Base-by-base conservation (phyloP, 2,888 invertebrate genomes). In the Aproaerema taeniolella region DNA sequence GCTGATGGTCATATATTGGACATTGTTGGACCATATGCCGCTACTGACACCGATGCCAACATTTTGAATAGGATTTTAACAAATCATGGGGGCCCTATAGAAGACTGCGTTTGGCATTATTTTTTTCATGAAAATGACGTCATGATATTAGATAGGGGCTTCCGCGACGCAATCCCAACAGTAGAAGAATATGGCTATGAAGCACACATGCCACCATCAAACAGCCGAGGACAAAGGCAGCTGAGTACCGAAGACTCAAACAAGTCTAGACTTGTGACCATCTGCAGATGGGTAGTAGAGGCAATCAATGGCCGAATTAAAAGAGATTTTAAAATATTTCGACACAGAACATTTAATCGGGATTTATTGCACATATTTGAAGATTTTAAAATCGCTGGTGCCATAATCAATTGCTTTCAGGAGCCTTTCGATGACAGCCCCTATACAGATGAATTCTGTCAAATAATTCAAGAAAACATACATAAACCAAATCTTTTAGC, bases 61-160 rank as follows among this genome's bases (percentile, higher is more conserved):
- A 47, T 49, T 12, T 38, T 49, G 32, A 13, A 7, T 20, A 4
- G 7, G 20, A 20, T 20, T 4, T 6, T 20, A 7, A 20, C 4
- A 4, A 7, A 20, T 20, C 7, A 6, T 4, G 7, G 5, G 4
- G n/a, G n/a, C n/a, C 20, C 20, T 7, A 20, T 20, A n/a, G n/a
- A n/a, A n/a, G n/a, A n/a, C n/a, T n/a, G n/a, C n/a, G n/a, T n/a
- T n/a, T n/a, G n/a, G 5, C 20, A 20, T 20, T 20, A 20, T 20
- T 6, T 20, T 7, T 7, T 20, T 20, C 20, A 20, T 6, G 7
- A 20, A 6, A 20, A 20, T n/a, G n/a, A n/a, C n/a, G n/a, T n/a
- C n/a, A n/a, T n/a, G n/a, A n/a, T n/a, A n/a, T n/a, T n/a, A n/a
- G 45, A 48, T 8, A 32, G 38, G 16, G 48, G 45, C 2, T 45